Evolutionary conservation across 2,797 vertebrate species (phyloP).

Genomic region (Pipistrellus pygmaeus): DNA sequence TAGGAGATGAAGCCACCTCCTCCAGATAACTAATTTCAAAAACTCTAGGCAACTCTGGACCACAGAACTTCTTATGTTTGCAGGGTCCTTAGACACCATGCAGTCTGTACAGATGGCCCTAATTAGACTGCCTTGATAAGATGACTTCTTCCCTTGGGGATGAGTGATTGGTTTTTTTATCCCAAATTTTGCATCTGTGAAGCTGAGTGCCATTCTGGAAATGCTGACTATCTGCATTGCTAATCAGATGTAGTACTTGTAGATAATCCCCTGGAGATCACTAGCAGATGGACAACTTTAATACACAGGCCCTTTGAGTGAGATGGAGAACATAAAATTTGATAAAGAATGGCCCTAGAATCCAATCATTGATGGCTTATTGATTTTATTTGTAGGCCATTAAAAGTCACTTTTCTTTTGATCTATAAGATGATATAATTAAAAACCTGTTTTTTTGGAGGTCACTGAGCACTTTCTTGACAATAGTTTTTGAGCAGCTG

Average conservation of each 20-base stretch:
- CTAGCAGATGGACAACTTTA: slow-evolving; percentile 80
- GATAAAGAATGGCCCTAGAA: slow-evolving; percentile 81
- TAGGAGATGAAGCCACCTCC: background rate
- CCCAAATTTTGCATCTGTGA: slow-evolving; percentile 22
- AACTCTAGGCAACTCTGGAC: background rate
- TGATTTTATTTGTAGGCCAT: slow-evolving; percentile 82
- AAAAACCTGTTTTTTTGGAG: slow-evolving; percentile 81
- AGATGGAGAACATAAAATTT: slow-evolving; percentile 46
- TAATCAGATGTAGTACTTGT: slow-evolving; percentile 76
- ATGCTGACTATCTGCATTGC: slow-evolving; percentile 72
- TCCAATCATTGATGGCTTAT: slow-evolving; percentile 84
- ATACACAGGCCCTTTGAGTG: slow-evolving; percentile 76
- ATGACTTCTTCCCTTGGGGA: background rate
- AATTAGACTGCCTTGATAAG: background rate
- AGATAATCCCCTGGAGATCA: slow-evolving; percentile 73
- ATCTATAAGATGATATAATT: slow-evolving; percentile 82
- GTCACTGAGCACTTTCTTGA: slow-evolving; percentile 78
- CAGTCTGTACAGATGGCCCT: background rate
- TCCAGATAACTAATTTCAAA: background rate
- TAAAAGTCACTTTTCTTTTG: slow-evolving; percentile 85
- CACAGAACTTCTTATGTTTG: background rate
- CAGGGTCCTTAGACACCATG: background rate
- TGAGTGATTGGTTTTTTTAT: slow-evolving; percentile 22
- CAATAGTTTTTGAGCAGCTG: slow-evolving; percentile 79
- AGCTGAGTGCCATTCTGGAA: slow-evolving; percentile 77